Conservation (phyloP, 2,888 invertebrate species). For the Nemotelus pantherinus region DNA sequence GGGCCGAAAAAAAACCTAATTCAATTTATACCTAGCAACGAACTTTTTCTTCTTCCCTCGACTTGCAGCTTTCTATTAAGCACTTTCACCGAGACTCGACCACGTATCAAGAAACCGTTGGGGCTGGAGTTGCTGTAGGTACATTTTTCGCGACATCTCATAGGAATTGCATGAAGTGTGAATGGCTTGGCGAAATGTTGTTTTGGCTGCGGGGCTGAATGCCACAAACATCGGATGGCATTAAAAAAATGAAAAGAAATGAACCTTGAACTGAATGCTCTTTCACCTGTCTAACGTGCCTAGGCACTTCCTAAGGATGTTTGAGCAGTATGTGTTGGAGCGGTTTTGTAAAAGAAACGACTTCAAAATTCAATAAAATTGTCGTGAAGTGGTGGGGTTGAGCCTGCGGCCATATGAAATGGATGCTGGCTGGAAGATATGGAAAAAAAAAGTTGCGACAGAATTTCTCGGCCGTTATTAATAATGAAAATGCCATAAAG, state of each 20-base stretch:
- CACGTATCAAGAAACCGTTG: slow-evolving; percentile 1
- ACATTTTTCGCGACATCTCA: slow-evolving; percentile 42
- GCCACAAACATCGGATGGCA: neutral
- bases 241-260: slow-evolving; percentile 40
- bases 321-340: neutral
- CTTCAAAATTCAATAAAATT: slow-evolving; percentile 40
- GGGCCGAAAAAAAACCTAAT: neutral
- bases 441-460: neutral
- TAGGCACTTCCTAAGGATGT: neutral
- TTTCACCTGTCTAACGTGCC: slow-evolving; percentile 24
- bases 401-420: neutral
- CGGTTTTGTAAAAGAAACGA: neutral
- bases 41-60: slow-evolving; percentile 6
- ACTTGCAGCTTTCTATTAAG: neutral
- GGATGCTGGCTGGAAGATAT: neutral
- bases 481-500: slow-evolving; percentile 42
- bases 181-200: slow-evolving; percentile 24
- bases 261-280: slow-evolving; percentile 20
- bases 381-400: neutral
- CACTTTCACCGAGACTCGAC: neutral
- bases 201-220: slow-evolving; percentile 12
- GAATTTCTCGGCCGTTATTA: slow-evolving; percentile 38
- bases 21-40: slow-evolving; percentile 13
- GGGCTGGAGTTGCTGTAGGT: neutral
- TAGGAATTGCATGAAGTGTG: slow-evolving; percentile 44